Evolutionary conservation across 2,797 vertebrate species (phyloP), one percentile per base, ranked within the genome.

Genomic region (Danio tinwini): DNA sequence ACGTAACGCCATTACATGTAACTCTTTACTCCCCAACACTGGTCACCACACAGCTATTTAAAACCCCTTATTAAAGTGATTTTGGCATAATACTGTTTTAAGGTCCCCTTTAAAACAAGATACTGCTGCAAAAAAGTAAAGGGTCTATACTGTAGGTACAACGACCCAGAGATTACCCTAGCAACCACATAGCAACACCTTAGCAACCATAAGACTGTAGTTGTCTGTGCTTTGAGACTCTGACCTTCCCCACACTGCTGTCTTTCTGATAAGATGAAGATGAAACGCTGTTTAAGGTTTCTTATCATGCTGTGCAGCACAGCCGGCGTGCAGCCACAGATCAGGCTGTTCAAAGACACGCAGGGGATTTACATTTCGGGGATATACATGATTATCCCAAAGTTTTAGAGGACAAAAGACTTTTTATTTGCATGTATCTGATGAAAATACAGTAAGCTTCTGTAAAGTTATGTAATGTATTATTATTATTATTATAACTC

Each of bases 281-380:
- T 73, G 3, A 19, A 68, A 56, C n/a, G 7, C 67, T 58, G 19
- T 73, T 73, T 40, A 69, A 74, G 74, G 63, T 83, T 78, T 64
- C 72, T 67, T 39, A 72, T 62, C 29, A 62, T 45, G 47, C 58
- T 59, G 59, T 76, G 76, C 67, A 69, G 69, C 11, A 8, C 44
- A 44, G 78, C 53, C 61, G 53, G 63, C 16, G 78, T 64, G 40
- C 29, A 29, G 29, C 80, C 70, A 67, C 50, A 14, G 65, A 14
- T 9, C 62, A 21, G 71, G 61, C 64, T 55, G 68, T 19, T 68
- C 63, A 61, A 81, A 75, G 44, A 44, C 50, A 45, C 10, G 10
- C 67, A 71, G 69, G 44, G 71, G 64, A 74, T 83, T 83, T 65
- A 50, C 78, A 76, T 80, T 47, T 37, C 2, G 10, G 8, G 39